Conservation (phyloP, 1,140 invertebrate genomes). For the Chrysomallon squamiferum region DNA sequence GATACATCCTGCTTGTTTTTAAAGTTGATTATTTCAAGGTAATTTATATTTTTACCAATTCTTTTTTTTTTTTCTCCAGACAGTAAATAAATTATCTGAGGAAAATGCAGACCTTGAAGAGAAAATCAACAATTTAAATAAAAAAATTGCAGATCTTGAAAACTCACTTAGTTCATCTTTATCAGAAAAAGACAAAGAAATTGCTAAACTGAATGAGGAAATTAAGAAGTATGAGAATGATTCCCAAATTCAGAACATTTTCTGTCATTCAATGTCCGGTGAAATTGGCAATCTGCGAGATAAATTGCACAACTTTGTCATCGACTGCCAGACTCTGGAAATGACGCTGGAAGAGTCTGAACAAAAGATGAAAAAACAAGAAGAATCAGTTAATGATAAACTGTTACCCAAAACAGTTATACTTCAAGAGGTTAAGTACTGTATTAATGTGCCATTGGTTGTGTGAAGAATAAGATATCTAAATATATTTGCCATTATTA, state of each 20-base stretch:
- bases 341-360: slow-evolving; percentile 8
- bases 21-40: too few relatives aligned
- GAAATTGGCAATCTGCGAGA: slow-evolving; percentile 25
- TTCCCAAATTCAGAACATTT: slow-evolving; percentile 17
- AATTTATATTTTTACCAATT: not conserved
- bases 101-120: not conserved
- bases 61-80: slow-evolving; percentile 7
- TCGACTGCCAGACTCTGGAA: slow-evolving; percentile 29
- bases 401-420: not conserved
- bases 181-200: slow-evolving; percentile 29
- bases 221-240: slow-evolving; percentile 18
- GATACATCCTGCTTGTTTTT: too few relatives aligned
- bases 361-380: not conserved
- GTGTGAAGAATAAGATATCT: too few relatives aligned
- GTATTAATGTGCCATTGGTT: not conserved
- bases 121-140: slow-evolving; percentile 15
- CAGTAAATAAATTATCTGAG: slow-evolving; percentile 1
- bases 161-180: slow-evolving; percentile 19
- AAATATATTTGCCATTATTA: too few relatives aligned
- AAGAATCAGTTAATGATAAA: not conserved
- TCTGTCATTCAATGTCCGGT: slow-evolving; percentile 21
- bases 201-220: slow-evolving; percentile 9
- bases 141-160: slow-evolving; percentile 21
- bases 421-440: not conserved
- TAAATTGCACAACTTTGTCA: slow-evolving; percentile 25